Conservation (phyloP, 2,113 vertebrate genomes). For the Nannospalax galili region DNA sequence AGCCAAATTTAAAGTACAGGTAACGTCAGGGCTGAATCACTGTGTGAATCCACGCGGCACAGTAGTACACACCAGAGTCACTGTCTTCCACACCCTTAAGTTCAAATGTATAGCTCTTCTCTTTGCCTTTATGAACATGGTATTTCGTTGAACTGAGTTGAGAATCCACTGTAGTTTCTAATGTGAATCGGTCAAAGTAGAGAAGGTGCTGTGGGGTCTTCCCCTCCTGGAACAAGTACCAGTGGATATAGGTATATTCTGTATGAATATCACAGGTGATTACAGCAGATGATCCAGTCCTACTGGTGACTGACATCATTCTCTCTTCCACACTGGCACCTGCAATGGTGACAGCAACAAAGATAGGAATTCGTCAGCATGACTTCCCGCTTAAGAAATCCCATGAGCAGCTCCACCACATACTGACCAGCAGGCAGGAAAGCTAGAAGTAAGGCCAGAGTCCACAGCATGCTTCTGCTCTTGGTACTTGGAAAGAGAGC, state of each 20-base stretch:
- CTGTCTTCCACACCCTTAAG: not conserved
- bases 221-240: not conserved
- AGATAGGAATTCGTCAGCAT: too few species aligned
- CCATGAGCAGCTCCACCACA: too few species aligned
- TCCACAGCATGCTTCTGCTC: not conserved
- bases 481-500: not conserved
- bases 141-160: not conserved
- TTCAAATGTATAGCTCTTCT: not conserved
- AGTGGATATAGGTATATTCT: not conserved
- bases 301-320: not conserved
- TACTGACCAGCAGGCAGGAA: constrained; percentile 25
- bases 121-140: not conserved
- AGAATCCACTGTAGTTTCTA: not conserved
- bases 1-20: not conserved
- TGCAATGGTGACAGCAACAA: not conserved
- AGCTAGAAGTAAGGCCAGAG: not conserved
- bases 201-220: not conserved
- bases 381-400: not conserved
- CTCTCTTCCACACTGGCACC: not conserved
- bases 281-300: rapidly evolving
- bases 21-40: not conserved
- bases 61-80: constrained; percentile 46
- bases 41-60: not conserved
- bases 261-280: not conserved
- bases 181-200: not conserved